Conservation (phyloP, 2,113 vertebrate species). For the Stegostoma tigrinum region DNA sequence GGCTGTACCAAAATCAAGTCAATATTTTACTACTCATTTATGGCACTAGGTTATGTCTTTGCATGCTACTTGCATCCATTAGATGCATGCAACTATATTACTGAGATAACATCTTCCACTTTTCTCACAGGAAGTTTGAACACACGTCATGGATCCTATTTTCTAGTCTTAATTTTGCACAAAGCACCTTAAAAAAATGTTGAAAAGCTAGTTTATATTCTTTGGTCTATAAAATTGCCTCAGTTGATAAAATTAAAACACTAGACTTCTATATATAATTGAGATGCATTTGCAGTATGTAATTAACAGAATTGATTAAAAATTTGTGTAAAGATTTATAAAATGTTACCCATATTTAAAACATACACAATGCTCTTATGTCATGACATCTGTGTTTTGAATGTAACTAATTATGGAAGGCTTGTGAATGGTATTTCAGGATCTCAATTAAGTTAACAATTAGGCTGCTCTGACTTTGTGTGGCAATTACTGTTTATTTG, state of each 20-base stretch:
- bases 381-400: neutral
- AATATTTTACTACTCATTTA: neutral
- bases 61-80: neutral
- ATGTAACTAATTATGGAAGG: conserved; percentile 1
- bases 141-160: neutral
- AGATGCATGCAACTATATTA: neutral
- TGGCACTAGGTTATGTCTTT: neutral
- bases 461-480: neutral
- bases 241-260: neutral
- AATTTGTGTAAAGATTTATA: neutral
- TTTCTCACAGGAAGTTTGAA: neutral
- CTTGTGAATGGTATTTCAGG: neutral
- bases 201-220: neutral
- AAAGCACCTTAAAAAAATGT: neutral
- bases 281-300: neutral
- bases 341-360: neutral
- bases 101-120: neutral
- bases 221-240: neutral
- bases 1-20: neutral
- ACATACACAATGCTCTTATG: neutral
- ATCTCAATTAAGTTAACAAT: conserved; percentile 27
- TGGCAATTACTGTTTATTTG: conserved; percentile 22
- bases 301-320: conserved; percentile 18
- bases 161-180: neutral
- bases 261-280: conserved; percentile 11